phyloP scores from a whole-genome alignment of 64 coral and sea anemone genomes.

The Actinia equina region DNA sequence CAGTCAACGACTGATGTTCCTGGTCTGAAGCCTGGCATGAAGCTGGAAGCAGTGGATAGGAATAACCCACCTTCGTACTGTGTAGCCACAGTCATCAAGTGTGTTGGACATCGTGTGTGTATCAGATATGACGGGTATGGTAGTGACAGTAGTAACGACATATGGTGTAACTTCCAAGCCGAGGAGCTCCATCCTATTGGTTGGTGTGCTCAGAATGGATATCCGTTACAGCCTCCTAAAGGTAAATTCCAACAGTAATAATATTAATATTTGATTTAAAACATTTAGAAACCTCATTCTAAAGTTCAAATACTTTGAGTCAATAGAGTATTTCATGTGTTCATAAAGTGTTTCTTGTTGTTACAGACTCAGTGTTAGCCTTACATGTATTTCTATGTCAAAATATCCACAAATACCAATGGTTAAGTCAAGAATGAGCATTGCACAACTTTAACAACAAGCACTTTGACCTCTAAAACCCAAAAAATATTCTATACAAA shows the following conservation, averaged over 20 bases:
- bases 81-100: constrained; percentile 91
- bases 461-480: too few species aligned
- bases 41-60: constrained; percentile 96
- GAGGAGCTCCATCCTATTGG: constrained; percentile 98
- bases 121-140: constrained; percentile 98
- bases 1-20: constrained; percentile 80
- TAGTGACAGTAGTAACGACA: constrained; percentile 80
- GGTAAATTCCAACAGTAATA: constrained; percentile 29
- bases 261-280: not conserved
- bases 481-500: too few species aligned
- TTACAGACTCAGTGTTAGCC: too few species aligned
- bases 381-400: too few species aligned
- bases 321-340: too few species aligned
- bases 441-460: too few species aligned
- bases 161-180: constrained; percentile 98
- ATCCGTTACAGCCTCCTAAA: constrained; percentile 90
- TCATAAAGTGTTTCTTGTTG: too few species aligned
- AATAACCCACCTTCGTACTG: constrained; percentile 97
- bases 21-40: constrained; percentile 97
- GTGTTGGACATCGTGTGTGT: constrained; percentile 87
- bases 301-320: too few species aligned
- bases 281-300: not conserved
- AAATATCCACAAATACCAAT: too few species aligned
- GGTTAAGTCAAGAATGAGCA: too few species aligned
- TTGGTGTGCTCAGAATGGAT: constrained; percentile 99